Evolutionary conservation across 2,113 vertebrate genomes (phyloP).

Genomic region (Chaetorhynchus papuensis): DNA sequence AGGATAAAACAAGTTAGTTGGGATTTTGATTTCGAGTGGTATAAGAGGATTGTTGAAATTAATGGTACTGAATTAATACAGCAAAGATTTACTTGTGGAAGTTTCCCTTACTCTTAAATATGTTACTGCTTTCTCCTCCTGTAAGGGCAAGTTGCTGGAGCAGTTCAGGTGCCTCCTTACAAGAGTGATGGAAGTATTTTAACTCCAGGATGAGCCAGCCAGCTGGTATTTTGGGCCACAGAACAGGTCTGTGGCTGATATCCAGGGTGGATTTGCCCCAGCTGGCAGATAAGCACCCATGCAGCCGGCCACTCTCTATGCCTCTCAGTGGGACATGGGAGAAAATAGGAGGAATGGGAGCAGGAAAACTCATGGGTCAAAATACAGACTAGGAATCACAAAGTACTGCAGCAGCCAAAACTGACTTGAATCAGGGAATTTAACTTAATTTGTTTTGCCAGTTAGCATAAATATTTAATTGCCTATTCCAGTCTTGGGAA

Average conservation of each 20-base stretch:
- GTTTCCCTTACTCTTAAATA: not conserved
- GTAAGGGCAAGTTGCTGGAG: not conserved
- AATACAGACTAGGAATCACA: not conserved
- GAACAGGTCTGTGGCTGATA: not conserved
- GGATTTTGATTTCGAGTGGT: not conserved
- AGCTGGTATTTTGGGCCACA: not conserved
- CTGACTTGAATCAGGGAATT: not conserved
- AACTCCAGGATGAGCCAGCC: not conserved
- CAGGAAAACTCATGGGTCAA: not conserved
- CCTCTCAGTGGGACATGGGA: not conserved
- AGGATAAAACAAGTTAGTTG: not conserved
- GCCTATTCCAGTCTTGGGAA: not conserved
- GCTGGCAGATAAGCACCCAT: not conserved
- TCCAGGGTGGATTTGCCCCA: not conserved
- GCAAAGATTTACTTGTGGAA: not conserved
- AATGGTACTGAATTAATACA: not conserved
- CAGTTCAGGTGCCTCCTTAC: not conserved
- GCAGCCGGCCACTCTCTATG: not conserved
- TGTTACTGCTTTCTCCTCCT: not conserved
- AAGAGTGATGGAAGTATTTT: not conserved
- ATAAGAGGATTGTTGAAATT: slow-evolving; percentile 3
- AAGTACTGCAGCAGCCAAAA: not conserved
- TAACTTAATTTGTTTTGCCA: not conserved
- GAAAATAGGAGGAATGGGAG: not conserved
- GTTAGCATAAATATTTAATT: not conserved